These are phyloP conservation scores for Callospermophilus lateralis DNA, from an alignment of 2,113 vertebrate genomes.

Conservation along the genomic window DNA sequence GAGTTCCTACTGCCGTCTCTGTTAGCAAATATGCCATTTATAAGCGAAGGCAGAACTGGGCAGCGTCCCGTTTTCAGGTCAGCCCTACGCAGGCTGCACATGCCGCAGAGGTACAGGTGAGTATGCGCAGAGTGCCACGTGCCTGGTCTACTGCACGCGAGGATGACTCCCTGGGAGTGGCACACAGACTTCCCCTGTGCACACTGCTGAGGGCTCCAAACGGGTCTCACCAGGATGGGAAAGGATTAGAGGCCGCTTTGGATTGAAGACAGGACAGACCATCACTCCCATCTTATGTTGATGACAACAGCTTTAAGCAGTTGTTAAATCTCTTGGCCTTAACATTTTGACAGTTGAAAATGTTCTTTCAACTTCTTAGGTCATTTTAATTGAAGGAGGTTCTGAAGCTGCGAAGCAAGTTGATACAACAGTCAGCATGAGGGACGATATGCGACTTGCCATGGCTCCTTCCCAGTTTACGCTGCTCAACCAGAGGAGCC, in stretches of 20 bases:
- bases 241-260: neutral
- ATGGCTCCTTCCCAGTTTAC: neutral
- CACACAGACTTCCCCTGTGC: accelerated
- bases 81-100: neutral
- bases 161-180: too few relatives aligned
- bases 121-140: too few relatives aligned
- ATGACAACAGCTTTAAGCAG: neutral
- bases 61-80: neutral
- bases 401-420: neutral
- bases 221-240: accelerated
- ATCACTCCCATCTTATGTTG: neutral
- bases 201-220: neutral
- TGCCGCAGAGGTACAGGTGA: too few relatives aligned
- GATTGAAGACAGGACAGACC: neutral
- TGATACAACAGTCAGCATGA: neutral
- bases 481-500: neutral
- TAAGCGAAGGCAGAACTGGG: neutral
- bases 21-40: neutral
- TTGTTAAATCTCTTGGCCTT: neutral
- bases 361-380: neutral
- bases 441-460: too few relatives aligned
- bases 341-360: neutral
- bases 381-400: neutral
- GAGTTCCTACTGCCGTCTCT: neutral
- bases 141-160: neutral